phyloP scores from a whole-genome alignment of 1,140 invertebrate genomes.

The Heliconius himera region DNA sequence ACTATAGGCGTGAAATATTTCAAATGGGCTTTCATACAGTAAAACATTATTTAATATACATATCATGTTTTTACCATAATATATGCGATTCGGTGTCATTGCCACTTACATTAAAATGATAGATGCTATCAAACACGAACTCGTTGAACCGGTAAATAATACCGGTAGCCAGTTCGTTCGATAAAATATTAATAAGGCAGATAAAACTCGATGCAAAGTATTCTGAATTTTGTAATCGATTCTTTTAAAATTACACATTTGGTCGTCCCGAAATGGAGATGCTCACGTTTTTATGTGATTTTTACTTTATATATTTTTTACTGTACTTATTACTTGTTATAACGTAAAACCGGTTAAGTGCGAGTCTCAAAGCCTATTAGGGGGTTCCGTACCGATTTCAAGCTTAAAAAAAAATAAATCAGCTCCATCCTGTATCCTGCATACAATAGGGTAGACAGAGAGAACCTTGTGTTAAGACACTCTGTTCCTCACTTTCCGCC shows the following conservation, averaged over 20 bases:
- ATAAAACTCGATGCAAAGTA: neutral
- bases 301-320: too few relatives aligned
- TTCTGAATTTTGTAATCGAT: neutral
- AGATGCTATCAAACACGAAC: conserved; percentile 8
- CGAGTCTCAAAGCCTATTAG: too few relatives aligned
- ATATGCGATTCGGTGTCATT: neutral
- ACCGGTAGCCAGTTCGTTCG: neutral
- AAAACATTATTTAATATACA: neutral
- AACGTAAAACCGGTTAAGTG: too few relatives aligned
- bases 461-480: too few relatives aligned
- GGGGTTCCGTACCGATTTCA: too few relatives aligned
- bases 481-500: too few relatives aligned
- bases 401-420: too few relatives aligned
- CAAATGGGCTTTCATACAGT: neutral
- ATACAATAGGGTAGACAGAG: too few relatives aligned
- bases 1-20: neutral
- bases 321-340: too few relatives aligned
- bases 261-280: too few relatives aligned
- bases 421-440: too few relatives aligned
- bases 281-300: too few relatives aligned
- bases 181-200: neutral
- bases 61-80: neutral
- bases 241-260: neutral
- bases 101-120: neutral
- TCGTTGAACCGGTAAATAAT: conserved; percentile 6